Conservation (phyloP, 2,797 vertebrate species). For the Amblyraja radiata region DNA sequence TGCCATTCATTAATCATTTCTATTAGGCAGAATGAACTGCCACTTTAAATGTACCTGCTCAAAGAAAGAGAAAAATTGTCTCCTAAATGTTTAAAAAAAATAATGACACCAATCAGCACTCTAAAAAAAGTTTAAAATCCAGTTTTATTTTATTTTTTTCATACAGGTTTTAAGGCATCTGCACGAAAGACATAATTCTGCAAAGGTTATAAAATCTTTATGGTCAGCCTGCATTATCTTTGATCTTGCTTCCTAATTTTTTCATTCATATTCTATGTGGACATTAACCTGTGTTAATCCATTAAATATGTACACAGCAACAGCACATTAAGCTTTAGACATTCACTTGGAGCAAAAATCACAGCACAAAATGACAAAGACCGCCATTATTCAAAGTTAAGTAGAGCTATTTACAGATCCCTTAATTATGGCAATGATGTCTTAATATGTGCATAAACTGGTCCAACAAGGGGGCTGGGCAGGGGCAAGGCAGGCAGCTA, state of each 20-base stretch:
- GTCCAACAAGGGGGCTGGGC: slow-evolving; percentile 53
- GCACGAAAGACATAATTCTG: slow-evolving; percentile 57
- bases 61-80: neutral
- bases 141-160: slow-evolving; percentile 60
- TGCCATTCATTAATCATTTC: neutral
- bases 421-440: slow-evolving; percentile 56
- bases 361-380: slow-evolving; percentile 67
- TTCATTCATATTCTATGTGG: slow-evolving; percentile 59
- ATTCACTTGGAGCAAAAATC: slow-evolving; percentile 64
- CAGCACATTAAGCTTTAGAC: slow-evolving; percentile 68
- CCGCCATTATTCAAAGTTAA: slow-evolving; percentile 59
- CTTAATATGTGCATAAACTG: slow-evolving; percentile 56
- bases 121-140: slow-evolving; percentile 64
- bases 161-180: slow-evolving; percentile 78
- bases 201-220: slow-evolving; percentile 60
- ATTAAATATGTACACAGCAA: slow-evolving; percentile 83
- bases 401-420: slow-evolving; percentile 68
- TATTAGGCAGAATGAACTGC: neutral
- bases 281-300: slow-evolving; percentile 77
- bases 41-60: neutral
- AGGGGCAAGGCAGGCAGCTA: slow-evolving; percentile 61
- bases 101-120: neutral
- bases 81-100: neutral
- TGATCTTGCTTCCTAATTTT: slow-evolving; percentile 45
- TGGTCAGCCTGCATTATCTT: slow-evolving; percentile 55